Conservation (phyloP, 2,113 vertebrate genomes). For the Chamaetylas fuelleborni region DNA sequence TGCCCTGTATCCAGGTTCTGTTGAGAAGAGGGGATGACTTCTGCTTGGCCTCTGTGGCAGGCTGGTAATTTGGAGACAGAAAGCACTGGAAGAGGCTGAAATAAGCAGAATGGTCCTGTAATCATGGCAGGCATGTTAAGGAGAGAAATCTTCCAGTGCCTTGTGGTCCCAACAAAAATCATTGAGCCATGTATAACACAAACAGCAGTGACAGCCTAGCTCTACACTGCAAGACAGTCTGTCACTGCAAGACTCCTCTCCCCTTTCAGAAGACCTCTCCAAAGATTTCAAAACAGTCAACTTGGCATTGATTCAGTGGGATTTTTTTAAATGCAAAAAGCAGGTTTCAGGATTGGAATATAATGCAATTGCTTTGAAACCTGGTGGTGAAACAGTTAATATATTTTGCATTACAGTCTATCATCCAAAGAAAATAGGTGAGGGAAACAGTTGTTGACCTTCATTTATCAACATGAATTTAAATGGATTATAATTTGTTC, state of each 20-base stretch:
- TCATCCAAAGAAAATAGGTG: neutral
- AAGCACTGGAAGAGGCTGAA: neutral
- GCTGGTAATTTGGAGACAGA: neutral
- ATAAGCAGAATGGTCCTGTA: neutral
- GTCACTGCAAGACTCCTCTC: too few relatives aligned
- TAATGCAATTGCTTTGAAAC: neutral
- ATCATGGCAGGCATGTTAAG: neutral
- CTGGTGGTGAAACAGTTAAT: neutral
- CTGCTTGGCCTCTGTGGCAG: neutral
- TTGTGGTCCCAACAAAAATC: neutral
- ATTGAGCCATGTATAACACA: neutral
- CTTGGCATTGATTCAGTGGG: neutral
- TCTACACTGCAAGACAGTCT: neutral
- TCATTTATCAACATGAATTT: neutral
- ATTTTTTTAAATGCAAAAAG: neutral
- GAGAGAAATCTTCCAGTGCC: neutral
- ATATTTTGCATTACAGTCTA: neutral
- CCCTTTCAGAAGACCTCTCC: neutral
- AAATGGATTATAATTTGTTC: neutral
- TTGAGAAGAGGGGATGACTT: neutral
- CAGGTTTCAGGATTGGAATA: neutral
- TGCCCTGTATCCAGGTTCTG: neutral
- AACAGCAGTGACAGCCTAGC: neutral
- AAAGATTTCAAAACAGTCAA: neutral
- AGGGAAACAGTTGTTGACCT: neutral